Base-by-base conservation (phyloP, 2,888 invertebrate species). In the Ecdyonurus torrentis region DNA sequence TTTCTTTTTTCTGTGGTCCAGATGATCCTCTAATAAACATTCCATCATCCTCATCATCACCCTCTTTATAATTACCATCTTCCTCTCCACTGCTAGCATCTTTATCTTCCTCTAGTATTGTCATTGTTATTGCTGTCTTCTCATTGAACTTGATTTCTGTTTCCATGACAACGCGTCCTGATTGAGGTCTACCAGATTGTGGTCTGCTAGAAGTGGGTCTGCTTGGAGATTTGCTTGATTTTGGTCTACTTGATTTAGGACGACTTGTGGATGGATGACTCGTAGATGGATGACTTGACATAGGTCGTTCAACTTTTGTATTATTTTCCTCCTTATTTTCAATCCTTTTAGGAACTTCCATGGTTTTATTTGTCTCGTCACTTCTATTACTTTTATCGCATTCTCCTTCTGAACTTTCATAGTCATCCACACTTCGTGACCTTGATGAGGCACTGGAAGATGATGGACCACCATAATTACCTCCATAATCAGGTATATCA, bases 121-220 rank as follows among this genome's bases (percentile, higher is more conserved):
- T 86, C 89, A 90, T 89, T 0, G 88, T 90, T 50, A 91, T 84
- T 0, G 86, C 86, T 0, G 88, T 87, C 65, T 89, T 87, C 18
- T 88, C 84, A 70, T 87, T 84, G 66, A 91, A 84, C 70, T 89
- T 84, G 24, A 90, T 88, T 77, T 90, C 89, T 1, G 89, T 89
- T 75, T 90, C 90, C 69, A 90, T 79, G 59, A 90, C 87, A 0
- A 90, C 82, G 73, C 75, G 69, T 2, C 72, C 70, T 1, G 70
- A 37, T 15, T 37, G 37, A 10, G 37, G 37, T 10, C 37, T 5
- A 15, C 37, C 15, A 37, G 37, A 37, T 5, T 5, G 37, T 5
- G 37, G 37, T 37, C 37, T 37, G 37, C 37, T 37, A 37, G 37
- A 37, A 5, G 37, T 5, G 37, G 37, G 37, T 37, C 37, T 37